phyloP scores from a whole-genome alignment of 1,140 invertebrate genomes.

The Ceratosolen solmsi region DNA sequence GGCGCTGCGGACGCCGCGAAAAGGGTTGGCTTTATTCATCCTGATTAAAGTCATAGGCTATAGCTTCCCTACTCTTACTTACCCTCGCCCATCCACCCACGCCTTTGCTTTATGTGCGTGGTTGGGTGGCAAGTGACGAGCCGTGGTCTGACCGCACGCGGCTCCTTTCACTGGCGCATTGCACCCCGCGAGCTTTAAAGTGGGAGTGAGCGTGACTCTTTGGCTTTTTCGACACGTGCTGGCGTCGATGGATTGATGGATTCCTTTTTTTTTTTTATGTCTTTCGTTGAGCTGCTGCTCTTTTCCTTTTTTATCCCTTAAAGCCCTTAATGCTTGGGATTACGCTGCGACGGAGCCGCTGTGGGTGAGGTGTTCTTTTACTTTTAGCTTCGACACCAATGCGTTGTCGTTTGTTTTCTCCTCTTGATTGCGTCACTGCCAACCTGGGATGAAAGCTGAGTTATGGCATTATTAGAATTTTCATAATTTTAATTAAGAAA shows the following conservation, averaged over 20 bases:
- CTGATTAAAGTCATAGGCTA: constrained; percentile 53
- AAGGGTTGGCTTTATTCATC: constrained; percentile 47
- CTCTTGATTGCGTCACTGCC: background rate
- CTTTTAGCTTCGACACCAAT: background rate
- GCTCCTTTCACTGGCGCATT: constrained; percentile 46
- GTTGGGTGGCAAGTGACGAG: constrained; percentile 18
- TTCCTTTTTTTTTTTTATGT: background rate
- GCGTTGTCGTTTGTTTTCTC: background rate
- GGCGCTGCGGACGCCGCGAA: constrained; percentile 20
- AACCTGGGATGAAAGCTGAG: no score
- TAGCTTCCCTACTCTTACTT: background rate
- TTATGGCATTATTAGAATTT: background rate
- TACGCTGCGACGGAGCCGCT: background rate
- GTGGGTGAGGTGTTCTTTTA: background rate
- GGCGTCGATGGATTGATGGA: background rate
- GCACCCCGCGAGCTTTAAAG: background rate
- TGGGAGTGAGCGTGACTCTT: background rate
- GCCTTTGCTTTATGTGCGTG: background rate
- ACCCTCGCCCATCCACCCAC: background rate
- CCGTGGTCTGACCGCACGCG: constrained; percentile 46
- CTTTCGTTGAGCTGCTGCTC: background rate
- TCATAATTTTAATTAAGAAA: background rate
- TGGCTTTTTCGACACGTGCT: background rate
- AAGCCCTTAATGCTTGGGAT: background rate
- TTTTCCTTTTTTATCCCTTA: background rate